Percentiles rank a stretch among this genome's conserved stretches.
phyloP scores from a whole-genome alignment of 2,797 vertebrate species.

The Siniperca scherzeri region DNA sequence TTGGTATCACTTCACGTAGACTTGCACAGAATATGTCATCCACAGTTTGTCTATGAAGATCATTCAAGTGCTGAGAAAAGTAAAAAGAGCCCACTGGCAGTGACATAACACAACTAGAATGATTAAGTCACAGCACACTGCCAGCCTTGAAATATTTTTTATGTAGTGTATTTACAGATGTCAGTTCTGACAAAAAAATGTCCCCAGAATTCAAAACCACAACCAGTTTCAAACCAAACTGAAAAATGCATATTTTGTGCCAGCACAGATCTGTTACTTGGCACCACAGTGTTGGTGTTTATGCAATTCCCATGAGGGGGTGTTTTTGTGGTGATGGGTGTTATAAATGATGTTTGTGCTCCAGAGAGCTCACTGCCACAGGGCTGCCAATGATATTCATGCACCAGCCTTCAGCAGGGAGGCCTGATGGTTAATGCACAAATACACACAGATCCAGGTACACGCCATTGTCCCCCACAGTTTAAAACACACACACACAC shows the following conservation, averaged over 20 bases:
- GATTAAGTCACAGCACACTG: neutral
- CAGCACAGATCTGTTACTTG: slow-evolving; percentile 7
- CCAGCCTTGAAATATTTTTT: neutral
- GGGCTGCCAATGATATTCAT: slow-evolving; percentile 56
- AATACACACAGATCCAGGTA: slow-evolving; percentile 19
- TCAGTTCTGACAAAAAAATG: neutral
- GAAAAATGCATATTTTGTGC: neutral
- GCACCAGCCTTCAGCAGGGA: slow-evolving; percentile 47
- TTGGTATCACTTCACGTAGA: neutral
- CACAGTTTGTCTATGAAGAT: neutral
- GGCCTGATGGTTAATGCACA: slow-evolving; percentile 16
- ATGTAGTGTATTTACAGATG: slow-evolving; percentile 8
- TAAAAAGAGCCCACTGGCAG: neutral
- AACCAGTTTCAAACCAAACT: neutral
- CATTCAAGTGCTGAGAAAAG: neutral
- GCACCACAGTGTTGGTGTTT: slow-evolving; percentile 22
- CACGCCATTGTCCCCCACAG: neutral
- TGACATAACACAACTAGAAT: neutral
- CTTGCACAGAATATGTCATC: neutral
- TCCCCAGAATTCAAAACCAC: neutral
- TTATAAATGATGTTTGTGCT: slow-evolving; percentile 62
- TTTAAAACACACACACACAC: slow-evolving; percentile 36
- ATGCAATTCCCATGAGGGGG: slow-evolving; percentile 24
- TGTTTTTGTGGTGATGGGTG: slow-evolving; percentile 55
- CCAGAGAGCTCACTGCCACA: slow-evolving; percentile 35